A percentile compares a stretch with the other conserved stretches of the same genome.
These are phyloP conservation scores for Drosophila kuntzei DNA, from an alignment of 2,888 invertebrate genomes.

Conservation along the genomic window DNA sequence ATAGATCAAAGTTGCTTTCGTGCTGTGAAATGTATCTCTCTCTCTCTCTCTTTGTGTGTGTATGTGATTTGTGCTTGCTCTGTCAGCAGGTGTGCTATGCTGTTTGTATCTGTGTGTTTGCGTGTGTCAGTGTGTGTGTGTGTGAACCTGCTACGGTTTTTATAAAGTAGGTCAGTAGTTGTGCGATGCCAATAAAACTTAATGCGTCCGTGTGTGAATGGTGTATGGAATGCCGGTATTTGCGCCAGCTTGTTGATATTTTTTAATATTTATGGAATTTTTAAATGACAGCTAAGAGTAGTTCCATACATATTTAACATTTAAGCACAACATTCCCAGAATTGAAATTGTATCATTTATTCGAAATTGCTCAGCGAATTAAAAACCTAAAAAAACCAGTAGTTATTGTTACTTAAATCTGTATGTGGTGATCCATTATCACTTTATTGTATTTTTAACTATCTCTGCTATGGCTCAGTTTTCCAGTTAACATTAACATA, in stretches of 20 bases:
- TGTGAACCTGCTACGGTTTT: slow-evolving; percentile 41
- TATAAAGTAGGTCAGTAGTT: slow-evolving; percentile 72
- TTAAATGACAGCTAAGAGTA: slow-evolving; percentile 69
- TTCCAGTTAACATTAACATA: too few species aligned
- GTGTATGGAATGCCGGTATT: slow-evolving; percentile 47
- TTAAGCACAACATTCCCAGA: slow-evolving; percentile 37
- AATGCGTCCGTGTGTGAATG: slow-evolving; percentile 63
- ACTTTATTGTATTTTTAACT: background rate
- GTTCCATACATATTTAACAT: slow-evolving; percentile 58
- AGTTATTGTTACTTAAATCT: background rate
- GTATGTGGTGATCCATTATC: background rate
- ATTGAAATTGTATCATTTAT: slow-evolving; percentile 45
- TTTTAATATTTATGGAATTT: slow-evolving; percentile 79
- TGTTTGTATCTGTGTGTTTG: background rate
- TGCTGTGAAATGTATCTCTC: slow-evolving; percentile 33
- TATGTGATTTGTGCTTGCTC: slow-evolving; percentile 35
- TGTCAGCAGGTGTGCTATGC: slow-evolving; percentile 60
- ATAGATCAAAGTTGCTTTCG: slow-evolving; percentile 70
- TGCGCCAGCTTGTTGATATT: slow-evolving; percentile 73
- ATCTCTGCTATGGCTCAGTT: background rate
- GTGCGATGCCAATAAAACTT: slow-evolving; percentile 77
- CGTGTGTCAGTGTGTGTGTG: slow-evolving; percentile 3
- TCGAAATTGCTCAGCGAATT: slow-evolving; percentile 30
- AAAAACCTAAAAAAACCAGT: slow-evolving; percentile 2
- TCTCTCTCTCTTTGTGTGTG: slow-evolving; percentile 30